Evolutionary conservation across 1,140 invertebrate genomes (phyloP).

Genomic region (Diorhabda carinulata): DNA sequence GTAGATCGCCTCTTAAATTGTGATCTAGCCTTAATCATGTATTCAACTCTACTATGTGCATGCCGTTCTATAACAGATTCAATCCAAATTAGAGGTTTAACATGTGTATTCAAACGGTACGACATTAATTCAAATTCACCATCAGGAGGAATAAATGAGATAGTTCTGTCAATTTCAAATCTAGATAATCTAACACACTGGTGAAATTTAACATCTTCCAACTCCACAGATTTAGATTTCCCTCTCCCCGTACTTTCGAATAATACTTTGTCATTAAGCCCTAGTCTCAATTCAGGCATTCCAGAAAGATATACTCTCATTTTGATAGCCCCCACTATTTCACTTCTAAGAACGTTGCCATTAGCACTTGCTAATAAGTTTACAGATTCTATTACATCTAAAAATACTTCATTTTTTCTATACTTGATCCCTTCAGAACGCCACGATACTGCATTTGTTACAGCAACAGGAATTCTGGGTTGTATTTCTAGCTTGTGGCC

Average conservation of each 20-base stretch:
- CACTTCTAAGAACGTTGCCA: slow-evolving; percentile 95
- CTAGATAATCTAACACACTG: slow-evolving; percentile 96
- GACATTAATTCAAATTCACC: slow-evolving; percentile 99
- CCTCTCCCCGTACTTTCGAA: slow-evolving; percentile 97
- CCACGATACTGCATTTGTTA: slow-evolving; percentile 99
- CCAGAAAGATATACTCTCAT: slow-evolving; percentile 98
- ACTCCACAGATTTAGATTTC: slow-evolving; percentile 97
- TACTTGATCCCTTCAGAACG: slow-evolving; percentile 98
- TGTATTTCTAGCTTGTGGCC: slow-evolving; percentile 97
- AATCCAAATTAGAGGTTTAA: slow-evolving; percentile 99
- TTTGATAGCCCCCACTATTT: slow-evolving; percentile 98
- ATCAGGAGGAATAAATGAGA: slow-evolving; percentile 98
- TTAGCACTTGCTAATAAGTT: slow-evolving; percentile 97
- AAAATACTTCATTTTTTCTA: slow-evolving; percentile 98
- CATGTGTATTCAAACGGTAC: slow-evolving; percentile 94
- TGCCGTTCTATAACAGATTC: slow-evolving; percentile 99
- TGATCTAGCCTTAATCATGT: slow-evolving; percentile 99
- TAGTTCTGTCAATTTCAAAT: slow-evolving; percentile 98
- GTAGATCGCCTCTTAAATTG: slow-evolving; percentile 98
- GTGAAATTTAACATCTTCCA: slow-evolving; percentile 99
- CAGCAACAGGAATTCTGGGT: slow-evolving; percentile 95
- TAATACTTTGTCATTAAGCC: slow-evolving; percentile 97
- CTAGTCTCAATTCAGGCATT: slow-evolving; percentile 98
- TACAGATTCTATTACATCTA: slow-evolving; percentile 99
- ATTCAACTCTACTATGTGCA: slow-evolving; percentile 95